Conservation (phyloP, 1,140 invertebrate genomes). For the Hylaeus volcanicus region DNA sequence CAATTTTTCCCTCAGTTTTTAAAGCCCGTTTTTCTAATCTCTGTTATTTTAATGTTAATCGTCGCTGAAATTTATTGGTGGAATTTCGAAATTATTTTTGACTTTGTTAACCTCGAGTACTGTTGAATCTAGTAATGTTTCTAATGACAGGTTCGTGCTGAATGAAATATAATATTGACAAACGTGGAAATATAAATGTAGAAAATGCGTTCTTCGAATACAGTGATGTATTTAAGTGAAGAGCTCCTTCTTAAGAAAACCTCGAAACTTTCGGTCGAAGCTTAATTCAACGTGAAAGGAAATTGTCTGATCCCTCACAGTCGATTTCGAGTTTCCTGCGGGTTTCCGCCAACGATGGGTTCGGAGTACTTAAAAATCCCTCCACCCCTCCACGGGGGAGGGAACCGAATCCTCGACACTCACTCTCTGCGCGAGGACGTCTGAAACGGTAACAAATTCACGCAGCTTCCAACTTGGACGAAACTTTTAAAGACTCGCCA, state of each 20-base stretch:
- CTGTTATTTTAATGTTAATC: not conserved
- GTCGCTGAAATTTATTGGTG: not conserved
- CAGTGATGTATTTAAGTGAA: not conserved
- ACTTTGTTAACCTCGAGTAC: no score
- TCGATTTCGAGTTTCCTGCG: slow-evolving; percentile 51
- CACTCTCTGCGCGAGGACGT: slow-evolving; percentile 52
- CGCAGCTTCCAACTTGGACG: slow-evolving; percentile 23
- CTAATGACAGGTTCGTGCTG: no score
- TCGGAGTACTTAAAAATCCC: slow-evolving; percentile 58
- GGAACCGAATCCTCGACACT: slow-evolving; percentile 54
- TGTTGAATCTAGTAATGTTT: no score
- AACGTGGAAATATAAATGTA: no score
- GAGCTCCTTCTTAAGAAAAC: slow-evolving; percentile 17
- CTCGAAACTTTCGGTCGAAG: not conserved
- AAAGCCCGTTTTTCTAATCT: not conserved
- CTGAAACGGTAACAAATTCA: slow-evolving; percentile 48
- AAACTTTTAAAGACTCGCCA: slow-evolving; percentile 44
- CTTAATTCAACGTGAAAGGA: slow-evolving; percentile 20
- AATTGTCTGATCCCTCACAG: slow-evolving; percentile 39
- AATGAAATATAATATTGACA: no score
- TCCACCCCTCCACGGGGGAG: slow-evolving; percentile 16
- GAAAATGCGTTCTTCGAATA: no score
- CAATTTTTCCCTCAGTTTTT: no score
- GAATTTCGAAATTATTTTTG: no score
- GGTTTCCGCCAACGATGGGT: slow-evolving; percentile 29